Evolutionary conservation across 2,797 vertebrate genomes (phyloP).

Genomic region (Glyptemys insculpta): DNA sequence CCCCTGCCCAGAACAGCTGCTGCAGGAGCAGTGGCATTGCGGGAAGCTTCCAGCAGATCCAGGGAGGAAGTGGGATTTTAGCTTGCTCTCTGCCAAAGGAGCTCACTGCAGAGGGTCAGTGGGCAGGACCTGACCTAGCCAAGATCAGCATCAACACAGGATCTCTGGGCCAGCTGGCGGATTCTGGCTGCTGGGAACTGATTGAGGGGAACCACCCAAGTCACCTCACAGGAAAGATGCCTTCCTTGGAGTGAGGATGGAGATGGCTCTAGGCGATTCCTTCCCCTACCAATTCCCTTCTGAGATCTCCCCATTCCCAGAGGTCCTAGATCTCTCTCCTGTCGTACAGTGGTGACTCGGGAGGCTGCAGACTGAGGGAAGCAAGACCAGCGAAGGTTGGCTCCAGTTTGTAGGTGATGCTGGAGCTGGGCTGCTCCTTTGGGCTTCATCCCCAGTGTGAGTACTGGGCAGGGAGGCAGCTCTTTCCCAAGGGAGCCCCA

Average conservation of each 20-base stretch:
- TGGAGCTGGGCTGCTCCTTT: too few species aligned
- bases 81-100: neutral
- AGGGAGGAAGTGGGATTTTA: neutral
- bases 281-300: neutral
- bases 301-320: neutral
- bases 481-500: neutral
- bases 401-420: neutral
- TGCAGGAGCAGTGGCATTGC: neutral
- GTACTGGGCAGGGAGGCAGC: neutral
- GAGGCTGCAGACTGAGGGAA: neutral
- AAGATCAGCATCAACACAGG: neutral
- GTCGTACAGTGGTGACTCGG: accelerated
- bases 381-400: neutral
- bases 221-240: neutral
- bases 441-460: too few species aligned
- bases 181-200: too few species aligned
- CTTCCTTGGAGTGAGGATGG: neutral
- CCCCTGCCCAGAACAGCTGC: neutral
- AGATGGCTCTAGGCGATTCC: neutral
- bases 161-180: neutral
- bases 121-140: neutral
- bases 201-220: neutral
- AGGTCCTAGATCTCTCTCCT: neutral
- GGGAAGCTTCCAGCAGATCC: neutral
- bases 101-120: neutral